Evolutionary conservation across 2,888 invertebrate genomes (phyloP).

Genomic region (Apomyelois bistriatella): DNA sequence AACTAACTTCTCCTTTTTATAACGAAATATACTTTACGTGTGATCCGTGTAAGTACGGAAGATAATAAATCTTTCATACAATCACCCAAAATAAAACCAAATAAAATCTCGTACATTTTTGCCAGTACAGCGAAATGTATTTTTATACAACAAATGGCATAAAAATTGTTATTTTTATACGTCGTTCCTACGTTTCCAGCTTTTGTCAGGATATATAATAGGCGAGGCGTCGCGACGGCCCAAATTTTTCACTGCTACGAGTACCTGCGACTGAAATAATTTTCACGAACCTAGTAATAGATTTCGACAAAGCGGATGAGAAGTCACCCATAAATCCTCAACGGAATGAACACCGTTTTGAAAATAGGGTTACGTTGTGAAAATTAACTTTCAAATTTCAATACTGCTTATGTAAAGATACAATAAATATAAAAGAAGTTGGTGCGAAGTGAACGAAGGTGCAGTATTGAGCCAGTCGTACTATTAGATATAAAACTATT

Average conservation of each 20-base stretch:
- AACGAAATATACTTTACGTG: no score
- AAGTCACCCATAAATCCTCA: constrained; percentile 57
- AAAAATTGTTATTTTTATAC: constrained; percentile 1
- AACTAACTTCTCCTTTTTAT: no score
- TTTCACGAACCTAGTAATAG: constrained; percentile 56
- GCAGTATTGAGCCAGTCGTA: no score
- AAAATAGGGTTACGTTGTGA: constrained; percentile 15
- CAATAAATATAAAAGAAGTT: no score
- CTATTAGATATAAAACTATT: no score
- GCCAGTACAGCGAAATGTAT: constrained; percentile 2
- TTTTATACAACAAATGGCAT: constrained; percentile 1
- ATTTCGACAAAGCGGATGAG: constrained; percentile 60
- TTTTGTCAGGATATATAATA: constrained; percentile 39
- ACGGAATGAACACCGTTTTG: constrained; percentile 43
- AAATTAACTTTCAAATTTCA: neutral
- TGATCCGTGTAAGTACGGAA: no score
- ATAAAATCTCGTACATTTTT: constrained; percentile 3
- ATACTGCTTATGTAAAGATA: no score
- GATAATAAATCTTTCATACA: constrained; percentile 1
- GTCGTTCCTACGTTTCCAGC: constrained; percentile 21
- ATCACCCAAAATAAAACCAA: constrained; percentile 5
- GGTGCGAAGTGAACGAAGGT: no score
- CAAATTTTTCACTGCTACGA: constrained; percentile 51
- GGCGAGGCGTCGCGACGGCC: constrained; percentile 27
- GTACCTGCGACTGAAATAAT: constrained; percentile 49